Base-by-base conservation (phyloP, 2,888 invertebrate genomes). In the Lymantria dispar region DNA sequence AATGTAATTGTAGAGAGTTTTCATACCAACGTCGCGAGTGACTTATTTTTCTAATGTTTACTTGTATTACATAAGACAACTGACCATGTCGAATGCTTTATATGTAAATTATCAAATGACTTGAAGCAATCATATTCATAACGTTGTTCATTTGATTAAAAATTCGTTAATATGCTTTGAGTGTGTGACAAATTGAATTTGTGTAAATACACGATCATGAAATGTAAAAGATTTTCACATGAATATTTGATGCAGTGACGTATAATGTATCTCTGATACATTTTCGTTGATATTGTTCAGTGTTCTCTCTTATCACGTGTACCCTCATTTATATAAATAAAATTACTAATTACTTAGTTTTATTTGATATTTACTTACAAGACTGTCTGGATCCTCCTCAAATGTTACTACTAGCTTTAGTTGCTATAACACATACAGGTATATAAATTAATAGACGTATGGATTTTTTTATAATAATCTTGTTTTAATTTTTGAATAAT, bases 271-370 rank as follows among this genome's bases (percentile, higher is more conserved):
- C 43, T 43, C 54, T 59, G 39, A 56, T 51, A 48, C 57, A 50
- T 59, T 49, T 50, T 60, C 40, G 8, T 9, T 3, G 46, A 48
- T 47, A 50, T 59, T 67, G 54, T 60, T 55, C 55, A 66, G 50
- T 56, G 54, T 62, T 72, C 68, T 72, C 64, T 56, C 49, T 58
- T 74, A 80, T 80, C 76, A 70, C 77, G 64, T 85, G 81, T 80
- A 78, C 79, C 78, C 80, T 78, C 83, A 79, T 83, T 87, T 76
- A 77, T 63, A 73, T 72, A 70, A 85, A 89, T 87, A 89, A 88
- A 88, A 81, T 73, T 86, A 83, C 80, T 81, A 74, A 78, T 81
- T 74, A 79, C 1, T 84, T 87, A 86, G 85, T 85, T 86, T 87
- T 87, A 85, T 84, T 87, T 87, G 78, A 83, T n/a, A 84, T 81